A percentile compares a stretch with the other conserved stretches of the same genome.
phyloP scores from a whole-genome alignment of 2,797 vertebrate genomes.

The Amblyraja radiata region DNA sequence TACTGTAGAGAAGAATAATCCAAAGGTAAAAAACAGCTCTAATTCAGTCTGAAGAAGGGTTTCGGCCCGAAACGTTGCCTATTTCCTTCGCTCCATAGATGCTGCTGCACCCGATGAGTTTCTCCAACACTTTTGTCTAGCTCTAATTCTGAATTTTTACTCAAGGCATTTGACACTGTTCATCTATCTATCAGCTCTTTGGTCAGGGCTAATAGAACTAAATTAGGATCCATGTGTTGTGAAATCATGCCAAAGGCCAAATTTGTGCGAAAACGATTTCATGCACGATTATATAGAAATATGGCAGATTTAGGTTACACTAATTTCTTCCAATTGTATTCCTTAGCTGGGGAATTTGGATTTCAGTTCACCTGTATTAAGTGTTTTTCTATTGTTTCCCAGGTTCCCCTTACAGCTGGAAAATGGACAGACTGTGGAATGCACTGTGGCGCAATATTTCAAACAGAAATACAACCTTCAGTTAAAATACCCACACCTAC shows the following conservation, averaged over 20 bases:
- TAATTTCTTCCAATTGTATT: background rate
- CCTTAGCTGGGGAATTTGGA: background rate
- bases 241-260: background rate
- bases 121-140: too few relatives aligned
- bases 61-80: too few relatives aligned
- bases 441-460: slow-evolving; percentile 98
- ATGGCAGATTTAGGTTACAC: background rate
- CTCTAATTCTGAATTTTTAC: background rate
- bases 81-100: too few relatives aligned
- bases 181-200: background rate
- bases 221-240: background rate
- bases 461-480: slow-evolving; percentile 97
- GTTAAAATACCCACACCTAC: slow-evolving; percentile 95
- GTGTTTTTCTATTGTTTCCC: slow-evolving; percentile 38
- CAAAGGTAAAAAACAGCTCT: background rate
- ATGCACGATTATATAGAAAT: background rate
- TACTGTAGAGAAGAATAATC: background rate
- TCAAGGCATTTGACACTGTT: background rate
- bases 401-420: slow-evolving; percentile 97
- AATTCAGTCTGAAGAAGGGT: too few relatives aligned
- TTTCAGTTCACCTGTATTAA: background rate
- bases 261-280: background rate
- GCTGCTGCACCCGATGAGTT: too few relatives aligned
- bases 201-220: background rate
- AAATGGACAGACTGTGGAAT: slow-evolving; percentile 95